Base-by-base conservation (phyloP, 2,888 invertebrate genomes). In the Erannis defoliaria region DNA sequence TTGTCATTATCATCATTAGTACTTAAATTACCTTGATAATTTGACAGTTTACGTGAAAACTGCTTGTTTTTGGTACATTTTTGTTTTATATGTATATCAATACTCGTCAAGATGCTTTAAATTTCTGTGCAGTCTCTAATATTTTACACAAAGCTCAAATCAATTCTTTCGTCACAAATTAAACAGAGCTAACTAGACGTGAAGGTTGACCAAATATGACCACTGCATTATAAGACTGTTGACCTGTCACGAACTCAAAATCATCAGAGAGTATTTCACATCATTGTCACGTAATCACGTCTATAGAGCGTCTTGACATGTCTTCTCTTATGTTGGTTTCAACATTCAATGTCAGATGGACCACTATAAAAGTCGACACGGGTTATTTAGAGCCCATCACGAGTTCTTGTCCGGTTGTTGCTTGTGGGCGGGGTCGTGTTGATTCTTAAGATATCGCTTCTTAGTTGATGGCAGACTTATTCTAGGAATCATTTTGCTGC, bases 321-420 rank as follows among this genome's bases (percentile, higher is more conserved):
- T 78, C 76, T 73, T 64, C 73, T 71, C 64, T 64, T 76, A 70
- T 68, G 73, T 75, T 74, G 76, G 75, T 81, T 77, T 77, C 76
- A 78, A 82, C 78, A 79, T 75, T 85, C 81, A 74, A 73, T 84
- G 88, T 87, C 88, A 86, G 86, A 87, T 82, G 84, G 80, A 71
- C 70, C 74, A 73, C 84, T 78, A 79, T 88, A 86, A 89, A 88
- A 80, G 84, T 88, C 86, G 70, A 74, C 74, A 74, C 69, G 78
- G 80, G 75, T 89, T 85, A 89, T 89, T 86, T 89, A 88, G 75
- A 81, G 74, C 76, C 81, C 80, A 82, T 89, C 85, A 81, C 70
- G 76, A 75, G 72, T 77, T 77, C 82, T 82, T 85, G 85, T 85
- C 73, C 74, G 72, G 72, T 80, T 80, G 80, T 84, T 80, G 81